These are phyloP conservation scores for Amia ocellicauda DNA, from an alignment of 2,113 vertebrate genomes.

Conservation along the genomic window DNA sequence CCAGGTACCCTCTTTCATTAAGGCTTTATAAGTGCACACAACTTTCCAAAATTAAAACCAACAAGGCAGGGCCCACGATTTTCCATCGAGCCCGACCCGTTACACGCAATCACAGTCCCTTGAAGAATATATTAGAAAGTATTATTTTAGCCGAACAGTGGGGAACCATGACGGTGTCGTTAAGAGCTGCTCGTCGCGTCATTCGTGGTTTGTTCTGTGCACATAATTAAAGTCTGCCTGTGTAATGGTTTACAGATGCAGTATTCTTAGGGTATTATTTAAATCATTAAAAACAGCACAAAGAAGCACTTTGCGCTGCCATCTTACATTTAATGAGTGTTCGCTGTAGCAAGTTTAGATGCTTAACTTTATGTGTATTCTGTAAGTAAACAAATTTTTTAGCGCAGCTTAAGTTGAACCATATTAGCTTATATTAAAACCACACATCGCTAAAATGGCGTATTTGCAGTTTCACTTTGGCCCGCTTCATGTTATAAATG, in stretches of 20 bases:
- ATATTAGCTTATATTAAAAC: constrained; percentile 33
- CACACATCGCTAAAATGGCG: constrained; percentile 15
- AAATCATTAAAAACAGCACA: constrained; percentile 24
- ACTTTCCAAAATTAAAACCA: neutral
- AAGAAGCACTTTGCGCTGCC: constrained; percentile 14
- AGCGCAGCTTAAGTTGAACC: constrained; percentile 35
- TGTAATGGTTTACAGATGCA: constrained; percentile 52
- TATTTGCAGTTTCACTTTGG: constrained; percentile 25
- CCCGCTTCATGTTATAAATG: constrained; percentile 30
- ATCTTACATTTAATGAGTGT: constrained; percentile 21
- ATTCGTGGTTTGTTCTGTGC: constrained; percentile 27
- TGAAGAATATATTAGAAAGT: constrained; percentile 9
- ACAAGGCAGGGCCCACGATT: neutral
- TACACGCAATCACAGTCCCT: neutral
- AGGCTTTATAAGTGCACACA: too few relatives aligned
- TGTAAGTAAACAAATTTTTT: constrained; percentile 37
- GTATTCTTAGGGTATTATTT: constrained; percentile 32
- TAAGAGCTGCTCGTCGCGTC: constrained; percentile 15
- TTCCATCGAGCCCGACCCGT: neutral
- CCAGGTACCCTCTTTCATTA: too few relatives aligned
- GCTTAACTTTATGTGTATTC: constrained; percentile 25
- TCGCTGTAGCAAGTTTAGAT: neutral
- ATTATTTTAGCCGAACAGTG: constrained; percentile 6
- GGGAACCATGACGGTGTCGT: neutral
- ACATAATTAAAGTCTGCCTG: constrained; percentile 28